Percentiles rank a stretch among this genome's conserved stretches.
These are phyloP conservation scores for Petroica traversi DNA, from an alignment of 2,113 vertebrate genomes.

Conservation along the genomic window DNA sequence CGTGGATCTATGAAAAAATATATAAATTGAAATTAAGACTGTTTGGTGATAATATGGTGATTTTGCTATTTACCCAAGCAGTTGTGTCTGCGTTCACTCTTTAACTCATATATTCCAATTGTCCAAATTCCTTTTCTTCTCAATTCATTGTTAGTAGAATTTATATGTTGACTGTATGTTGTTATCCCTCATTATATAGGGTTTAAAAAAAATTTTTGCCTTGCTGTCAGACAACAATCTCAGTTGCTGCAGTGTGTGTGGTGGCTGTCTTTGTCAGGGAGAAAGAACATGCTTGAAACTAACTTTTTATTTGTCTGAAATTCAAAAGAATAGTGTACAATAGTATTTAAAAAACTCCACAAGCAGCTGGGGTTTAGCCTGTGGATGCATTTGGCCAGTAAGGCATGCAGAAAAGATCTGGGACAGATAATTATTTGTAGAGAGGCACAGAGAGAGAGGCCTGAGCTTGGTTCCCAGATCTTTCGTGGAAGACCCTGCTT, in stretches of 20 bases:
- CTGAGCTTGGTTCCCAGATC: background rate
- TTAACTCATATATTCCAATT: background rate
- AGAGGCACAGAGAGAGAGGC: background rate
- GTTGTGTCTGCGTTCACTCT: background rate
- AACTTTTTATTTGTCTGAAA: constrained; percentile 5
- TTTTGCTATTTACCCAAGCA: background rate
- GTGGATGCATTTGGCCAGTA: background rate
- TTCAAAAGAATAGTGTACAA: background rate
- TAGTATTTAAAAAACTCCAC: background rate
- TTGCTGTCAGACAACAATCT: background rate
- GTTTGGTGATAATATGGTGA: background rate
- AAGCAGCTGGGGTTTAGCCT: background rate
- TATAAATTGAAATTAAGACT: background rate
- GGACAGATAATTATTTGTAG: background rate
- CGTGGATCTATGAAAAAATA: background rate
- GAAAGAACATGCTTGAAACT: background rate
- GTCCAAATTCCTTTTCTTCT: background rate
- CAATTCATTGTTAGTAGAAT: background rate
- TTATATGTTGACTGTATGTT: background rate
- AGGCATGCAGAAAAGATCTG: background rate
- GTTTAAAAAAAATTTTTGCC: background rate
- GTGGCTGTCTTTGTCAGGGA: background rate
- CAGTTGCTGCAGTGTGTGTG: background rate
- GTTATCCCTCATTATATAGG: background rate
- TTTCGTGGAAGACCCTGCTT: background rate